Percentiles rank a stretch among this genome's conserved stretches.
phyloP scores from a whole-genome alignment of 2,113 vertebrate species.

The Andinoacara biseriatus region DNA sequence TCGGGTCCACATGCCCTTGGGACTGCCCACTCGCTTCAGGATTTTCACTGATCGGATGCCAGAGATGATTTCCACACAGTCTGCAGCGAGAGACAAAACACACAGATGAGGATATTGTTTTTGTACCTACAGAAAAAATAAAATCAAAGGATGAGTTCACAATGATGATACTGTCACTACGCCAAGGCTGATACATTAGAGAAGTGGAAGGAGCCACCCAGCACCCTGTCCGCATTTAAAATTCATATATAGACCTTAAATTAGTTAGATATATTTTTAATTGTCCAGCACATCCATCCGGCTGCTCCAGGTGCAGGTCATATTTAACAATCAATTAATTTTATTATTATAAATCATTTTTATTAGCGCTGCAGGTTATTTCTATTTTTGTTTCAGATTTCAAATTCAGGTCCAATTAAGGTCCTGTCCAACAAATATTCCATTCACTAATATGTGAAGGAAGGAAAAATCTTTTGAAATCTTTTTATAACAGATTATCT shows the following conservation, averaged over 20 bases:
- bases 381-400: background rate
- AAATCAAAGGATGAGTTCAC: background rate
- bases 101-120: background rate
- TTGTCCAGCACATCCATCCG: background rate
- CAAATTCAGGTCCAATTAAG: background rate
- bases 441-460: background rate
- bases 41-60: constrained; percentile 94
- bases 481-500: background rate
- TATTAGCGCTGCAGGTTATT: background rate
- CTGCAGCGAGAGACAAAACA: constrained; percentile 63
- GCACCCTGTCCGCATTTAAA: background rate
- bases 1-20: constrained; percentile 91
- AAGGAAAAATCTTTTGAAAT: background rate
- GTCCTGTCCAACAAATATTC: background rate
- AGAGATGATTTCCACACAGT: constrained; percentile 91
- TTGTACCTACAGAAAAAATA: background rate
- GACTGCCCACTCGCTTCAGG: constrained; percentile 87
- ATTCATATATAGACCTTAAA: background rate
- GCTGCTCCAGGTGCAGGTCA: background rate
- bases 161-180: background rate
- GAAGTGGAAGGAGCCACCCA: background rate
- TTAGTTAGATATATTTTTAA: background rate
- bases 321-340: background rate
- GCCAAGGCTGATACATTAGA: background rate
- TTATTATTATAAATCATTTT: background rate